Evolutionary conservation across 2,888 invertebrate species (phyloP).

Genomic region (Euspilapteryx auroguttella): DNA sequence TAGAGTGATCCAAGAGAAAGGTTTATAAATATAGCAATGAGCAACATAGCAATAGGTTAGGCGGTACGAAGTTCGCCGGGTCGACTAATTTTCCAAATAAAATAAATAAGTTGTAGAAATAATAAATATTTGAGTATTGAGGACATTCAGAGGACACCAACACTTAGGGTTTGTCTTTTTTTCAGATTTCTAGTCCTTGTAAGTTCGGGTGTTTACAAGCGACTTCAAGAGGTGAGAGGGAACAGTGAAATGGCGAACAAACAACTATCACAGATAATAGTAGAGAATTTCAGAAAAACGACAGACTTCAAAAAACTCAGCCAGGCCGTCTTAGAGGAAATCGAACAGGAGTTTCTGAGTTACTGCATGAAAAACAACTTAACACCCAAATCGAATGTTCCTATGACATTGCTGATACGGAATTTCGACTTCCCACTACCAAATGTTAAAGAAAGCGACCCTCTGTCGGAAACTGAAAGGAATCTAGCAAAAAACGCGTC

Average conservation of each 20-base stretch:
- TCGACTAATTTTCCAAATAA: too few relatives aligned
- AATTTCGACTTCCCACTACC: conserved; percentile 83
- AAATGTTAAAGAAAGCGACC: conserved; percentile 43
- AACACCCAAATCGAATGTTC: conserved; percentile 69
- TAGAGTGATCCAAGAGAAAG: too few relatives aligned
- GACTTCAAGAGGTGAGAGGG: conserved; percentile 75
- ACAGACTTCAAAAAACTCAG: conserved; percentile 80
- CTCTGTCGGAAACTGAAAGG: conserved; percentile 10
- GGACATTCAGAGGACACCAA: too few relatives aligned
- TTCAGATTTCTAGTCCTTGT: conserved; percentile 78
- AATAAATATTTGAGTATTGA: too few relatives aligned
- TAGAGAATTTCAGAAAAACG: conserved; percentile 80
- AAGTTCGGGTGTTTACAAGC: conserved; percentile 83
- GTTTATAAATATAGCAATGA: too few relatives aligned
- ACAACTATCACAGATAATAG: conserved; percentile 76
- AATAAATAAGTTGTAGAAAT: too few relatives aligned
- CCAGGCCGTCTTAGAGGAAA: conserved; percentile 82
- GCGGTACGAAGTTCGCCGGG: too few relatives aligned
- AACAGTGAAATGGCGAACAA: conserved; percentile 77
- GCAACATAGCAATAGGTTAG: too few relatives aligned
- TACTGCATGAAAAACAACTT: conserved; percentile 64
- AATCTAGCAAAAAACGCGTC: conserved; percentile 35
- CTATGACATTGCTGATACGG: conserved; percentile 82
- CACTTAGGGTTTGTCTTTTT: conserved; percentile 9
- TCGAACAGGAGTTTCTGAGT: conserved; percentile 81